Evolutionary conservation across 1,140 invertebrate genomes (phyloP), one percentile per base, ranked within the genome.

Genomic region (Tetramorium alpestre): DNA sequence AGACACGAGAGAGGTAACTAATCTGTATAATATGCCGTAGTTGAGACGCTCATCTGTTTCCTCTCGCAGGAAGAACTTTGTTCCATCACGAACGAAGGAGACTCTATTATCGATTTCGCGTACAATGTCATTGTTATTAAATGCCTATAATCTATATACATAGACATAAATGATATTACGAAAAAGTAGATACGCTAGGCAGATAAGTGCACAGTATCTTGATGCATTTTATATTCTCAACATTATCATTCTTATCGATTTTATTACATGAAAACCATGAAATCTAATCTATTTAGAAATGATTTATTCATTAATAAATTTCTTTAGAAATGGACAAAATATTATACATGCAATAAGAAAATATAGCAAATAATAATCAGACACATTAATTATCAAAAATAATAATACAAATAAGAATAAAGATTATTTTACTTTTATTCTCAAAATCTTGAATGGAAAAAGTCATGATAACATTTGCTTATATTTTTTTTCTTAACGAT

Each of bases 1-100:
- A 94, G 91, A 89, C 80, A 91, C 86, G 87, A 76, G 87, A 64
- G 92, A 90, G 92, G 92, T 95, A 95, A 95, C 95, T 95, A 95
- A 95, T 95, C 94, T 93, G 94, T 94, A 95, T 95, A 95, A 95
- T 95, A 95, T 95, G 93, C 94, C 93, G 91, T 88, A 94, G 94
- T 95, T 95, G 95, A 95, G 94, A 94, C 89, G 92, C 91, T 94
- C 94, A 95, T 95, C 93, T 92, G 92, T 91, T 86, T 89, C 87
- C 88, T 89, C 91, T 88, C 81, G 82, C 86, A 51, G 28, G n/a
- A 47, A 51, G 44, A 85, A 67, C 28, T 78, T 60, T 8, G 4
- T 33, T 18, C 47, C 47, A 44, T 54, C 16, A 58, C 16, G 22
- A 13, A 73, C 81, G 81, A 49, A 49, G 60, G 28, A 7, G 11